These are phyloP conservation scores for Axinella damicornis DNA, from an alignment of 37 sponge, comb jelly and placozoan species.

Conservation along the genomic window DNA sequence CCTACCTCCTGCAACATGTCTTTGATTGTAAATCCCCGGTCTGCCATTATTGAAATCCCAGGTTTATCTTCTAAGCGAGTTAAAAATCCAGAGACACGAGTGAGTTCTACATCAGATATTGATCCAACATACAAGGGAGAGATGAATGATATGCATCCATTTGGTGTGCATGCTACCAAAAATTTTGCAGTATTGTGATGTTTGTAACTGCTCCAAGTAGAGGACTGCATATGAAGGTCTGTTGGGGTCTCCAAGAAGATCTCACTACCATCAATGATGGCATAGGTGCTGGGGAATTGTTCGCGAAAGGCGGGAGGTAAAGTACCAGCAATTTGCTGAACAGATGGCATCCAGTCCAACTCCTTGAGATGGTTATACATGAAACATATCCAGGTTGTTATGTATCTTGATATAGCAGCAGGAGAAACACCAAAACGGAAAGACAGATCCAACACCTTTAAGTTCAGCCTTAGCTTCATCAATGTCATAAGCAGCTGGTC, in stretches of 20 bases:
- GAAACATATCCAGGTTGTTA: conserved; percentile 42
- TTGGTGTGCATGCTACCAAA: conserved; percentile 49
- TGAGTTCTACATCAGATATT: conserved; percentile 11
- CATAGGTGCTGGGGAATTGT: conserved; percentile 33
- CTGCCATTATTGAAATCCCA: conserved; percentile 67
- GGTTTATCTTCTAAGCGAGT: conserved; percentile 31
- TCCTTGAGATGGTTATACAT: conserved; percentile 25
- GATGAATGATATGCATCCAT: conserved; percentile 29
- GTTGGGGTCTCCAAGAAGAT: conserved; percentile 44
- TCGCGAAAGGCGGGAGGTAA: conserved; percentile 31
- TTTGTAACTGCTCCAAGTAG: conserved; percentile 60
- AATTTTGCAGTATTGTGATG: conserved; percentile 61
- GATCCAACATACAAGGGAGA: conserved; percentile 58
- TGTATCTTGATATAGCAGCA: conserved; percentile 9
- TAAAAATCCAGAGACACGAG: conserved; percentile 32
- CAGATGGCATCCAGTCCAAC: conserved; percentile 37
- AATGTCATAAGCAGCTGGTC: conserved; percentile 31
- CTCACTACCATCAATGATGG: conserved; percentile 57
- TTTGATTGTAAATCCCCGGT: conserved; percentile 69
- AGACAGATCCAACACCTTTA: conserved; percentile 19
- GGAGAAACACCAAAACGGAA: conserved; percentile 42
- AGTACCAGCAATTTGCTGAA: conserved; percentile 31
- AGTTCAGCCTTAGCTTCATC: conserved; percentile 12
- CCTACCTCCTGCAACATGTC: conserved; percentile 49
- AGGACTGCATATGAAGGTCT: conserved; percentile 43